Evolutionary conservation across 2,888 invertebrate genomes (phyloP).

Genomic region (Pandemis heparana): DNA sequence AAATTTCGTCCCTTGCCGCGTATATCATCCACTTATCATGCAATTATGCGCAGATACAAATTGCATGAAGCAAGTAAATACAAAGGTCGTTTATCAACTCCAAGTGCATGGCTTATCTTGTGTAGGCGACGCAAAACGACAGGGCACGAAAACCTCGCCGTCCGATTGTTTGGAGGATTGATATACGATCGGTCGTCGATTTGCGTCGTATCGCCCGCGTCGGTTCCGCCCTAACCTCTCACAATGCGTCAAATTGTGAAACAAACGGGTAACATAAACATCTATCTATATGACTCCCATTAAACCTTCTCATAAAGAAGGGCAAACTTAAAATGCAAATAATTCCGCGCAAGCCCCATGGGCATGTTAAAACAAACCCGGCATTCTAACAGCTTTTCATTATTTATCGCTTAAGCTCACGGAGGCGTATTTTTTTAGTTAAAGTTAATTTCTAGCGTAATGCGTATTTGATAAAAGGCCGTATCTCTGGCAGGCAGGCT

Average conservation of each 20-base stretch:
- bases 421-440: slow-evolving; percentile 73
- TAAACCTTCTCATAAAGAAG: slow-evolving; percentile 67
- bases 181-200: slow-evolving; percentile 24
- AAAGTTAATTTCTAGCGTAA: slow-evolving; percentile 83
- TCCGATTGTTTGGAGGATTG: slow-evolving; percentile 42
- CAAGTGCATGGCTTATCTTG: slow-evolving; percentile 40
- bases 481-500: slow-evolving; percentile 83
- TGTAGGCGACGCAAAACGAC: slow-evolving; percentile 36
- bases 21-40: slow-evolving; percentile 42
- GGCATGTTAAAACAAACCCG: slow-evolving; percentile 81
- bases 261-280: slow-evolving; percentile 4
- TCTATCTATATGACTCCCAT: slow-evolving; percentile 12
- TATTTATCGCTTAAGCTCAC: slow-evolving; percentile 80
- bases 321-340: slow-evolving; percentile 79
- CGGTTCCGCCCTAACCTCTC: slow-evolving; percentile 14
- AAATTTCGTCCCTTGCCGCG: slow-evolving; percentile 34
- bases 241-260: slow-evolving; percentile 2
- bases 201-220: slow-evolving; percentile 2
- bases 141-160: slow-evolving; percentile 37
- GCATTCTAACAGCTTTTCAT: slow-evolving; percentile 80
- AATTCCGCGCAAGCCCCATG: slow-evolving; percentile 76
- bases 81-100: slow-evolving; percentile 39
- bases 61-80: slow-evolving; percentile 44
- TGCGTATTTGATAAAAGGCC: slow-evolving; percentile 85
- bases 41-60: slow-evolving; percentile 42